Conservation (phyloP, 2,888 invertebrate genomes). For the Junonia oenone region DNA sequence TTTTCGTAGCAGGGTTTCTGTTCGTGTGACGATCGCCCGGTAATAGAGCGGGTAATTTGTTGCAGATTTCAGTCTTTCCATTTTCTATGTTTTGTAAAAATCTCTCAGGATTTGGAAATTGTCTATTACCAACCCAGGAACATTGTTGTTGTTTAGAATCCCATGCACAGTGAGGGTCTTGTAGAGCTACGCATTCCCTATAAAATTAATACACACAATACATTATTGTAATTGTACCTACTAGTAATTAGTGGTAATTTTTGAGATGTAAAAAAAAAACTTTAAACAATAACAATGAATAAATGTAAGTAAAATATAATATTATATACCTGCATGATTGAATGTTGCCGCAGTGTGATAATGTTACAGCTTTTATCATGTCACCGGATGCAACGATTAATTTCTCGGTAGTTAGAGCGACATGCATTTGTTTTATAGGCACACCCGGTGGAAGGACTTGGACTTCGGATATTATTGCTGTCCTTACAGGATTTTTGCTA, state of each 20-base stretch:
- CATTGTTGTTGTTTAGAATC: constrained; percentile 84
- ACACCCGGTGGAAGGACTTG: constrained; percentile 85
- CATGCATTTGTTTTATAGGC: constrained; percentile 87
- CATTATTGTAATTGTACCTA: background rate
- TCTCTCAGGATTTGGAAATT: constrained; percentile 81
- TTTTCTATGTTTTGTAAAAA: constrained; percentile 86
- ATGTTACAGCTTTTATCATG: constrained; percentile 89
- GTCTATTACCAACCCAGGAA: constrained; percentile 74
- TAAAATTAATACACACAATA: constrained; percentile 64
- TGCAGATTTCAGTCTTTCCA: constrained; percentile 82
- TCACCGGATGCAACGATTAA: constrained; percentile 93
- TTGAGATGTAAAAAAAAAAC: background rate
- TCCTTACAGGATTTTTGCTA: constrained; percentile 77
- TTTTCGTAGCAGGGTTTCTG: constrained; percentile 67
- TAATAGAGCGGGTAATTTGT: constrained; percentile 66
- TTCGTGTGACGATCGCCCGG: constrained; percentile 62
- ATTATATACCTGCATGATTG: constrained; percentile 77
- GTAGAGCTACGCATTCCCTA: constrained; percentile 92
- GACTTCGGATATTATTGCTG: constrained; percentile 90
- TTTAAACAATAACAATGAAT: background rate
- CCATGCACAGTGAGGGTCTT: constrained; percentile 99
- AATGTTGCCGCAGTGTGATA: constrained; percentile 89
- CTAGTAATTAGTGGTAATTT: background rate
- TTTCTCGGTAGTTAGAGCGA: constrained; percentile 86
- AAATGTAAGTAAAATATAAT: no score